Percentiles rank a stretch among this genome's conserved stretches.
Conservation (phyloP, 1,140 invertebrate genomes). For the Littorina saxatilis region DNA sequence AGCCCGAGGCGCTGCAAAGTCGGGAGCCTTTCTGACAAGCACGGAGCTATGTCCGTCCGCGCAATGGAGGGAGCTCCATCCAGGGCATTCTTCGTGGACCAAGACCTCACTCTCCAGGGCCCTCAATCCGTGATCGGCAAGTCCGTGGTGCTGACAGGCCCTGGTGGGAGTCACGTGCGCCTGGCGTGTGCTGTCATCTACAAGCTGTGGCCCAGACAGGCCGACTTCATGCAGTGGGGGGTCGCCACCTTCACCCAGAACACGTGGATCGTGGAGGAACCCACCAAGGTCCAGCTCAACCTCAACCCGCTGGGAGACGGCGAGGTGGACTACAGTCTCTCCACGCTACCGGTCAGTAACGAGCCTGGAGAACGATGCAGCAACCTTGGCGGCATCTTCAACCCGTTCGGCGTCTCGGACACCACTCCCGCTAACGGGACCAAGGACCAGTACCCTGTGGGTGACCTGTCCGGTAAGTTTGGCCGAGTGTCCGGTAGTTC, state of each 20-base stretch:
- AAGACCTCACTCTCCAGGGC: constrained; percentile 86
- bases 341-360: too few species aligned
- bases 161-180: constrained; percentile 89
- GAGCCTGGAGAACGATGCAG: neutral
- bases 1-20: constrained; percentile 76
- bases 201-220: neutral
- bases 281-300: constrained; percentile 70
- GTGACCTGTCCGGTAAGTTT: constrained; percentile 93
- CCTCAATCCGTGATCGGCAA: constrained; percentile 86
- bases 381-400: constrained; percentile 78
- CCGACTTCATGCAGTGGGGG: constrained; percentile 51
- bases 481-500: too few species aligned
- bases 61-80: constrained; percentile 86
- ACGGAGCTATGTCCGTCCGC: constrained; percentile 85
- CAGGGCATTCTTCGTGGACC: constrained; percentile 88
- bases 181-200: constrained; percentile 87
- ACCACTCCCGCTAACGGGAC: neutral
- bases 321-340: neutral
- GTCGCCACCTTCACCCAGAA: constrained; percentile 47
- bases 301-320: neutral
- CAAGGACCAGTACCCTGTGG: constrained; percentile 80
- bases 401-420: constrained; percentile 75
- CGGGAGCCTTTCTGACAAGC: constrained; percentile 83
- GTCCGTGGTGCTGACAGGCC: constrained; percentile 92
- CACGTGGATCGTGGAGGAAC: constrained; percentile 77